Base-by-base conservation (phyloP, 2,113 vertebrate species). In the Pygathrix nemaeus region DNA sequence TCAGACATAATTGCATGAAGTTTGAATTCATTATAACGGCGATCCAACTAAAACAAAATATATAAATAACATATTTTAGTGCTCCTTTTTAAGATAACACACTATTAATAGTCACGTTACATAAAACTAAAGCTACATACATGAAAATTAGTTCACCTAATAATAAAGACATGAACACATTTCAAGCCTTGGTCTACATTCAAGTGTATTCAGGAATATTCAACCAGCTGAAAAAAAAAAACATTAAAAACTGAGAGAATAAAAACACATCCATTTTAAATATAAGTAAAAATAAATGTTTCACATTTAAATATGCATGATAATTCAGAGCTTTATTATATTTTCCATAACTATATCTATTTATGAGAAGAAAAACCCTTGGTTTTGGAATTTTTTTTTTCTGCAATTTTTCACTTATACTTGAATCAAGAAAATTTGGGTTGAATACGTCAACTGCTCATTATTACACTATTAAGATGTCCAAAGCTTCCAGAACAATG, bases 1-100 rank as follows among this genome's bases (percentile, higher is more conserved):
- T 99, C 99, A 35, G 99, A 99, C 99, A 99, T 99, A 98, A 99
- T 99, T 38, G 99, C 99, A 10, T 98, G 98, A 94, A 99, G 98
- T 95, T 99, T 99, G 98, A 99, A 99, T 97, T 99, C 99, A 98
- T 99, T 99, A 95, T 99, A 99, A 97, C 97, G 99, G 98, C 99
- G 99, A 98, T 99, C 99, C 98, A 99, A 95, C 99, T 99, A 94
- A 91, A 98, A 50, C 88, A 88, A 73, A 45, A 89, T 59, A 95
- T 32, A 98, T 75, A 97, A 90, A 96, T 79, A 61, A 96, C 88
- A 94, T 23, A 89, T 20, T 43, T 97, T 59, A 97, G 73, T 82
- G 82, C 43, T 96, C 38, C 40, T 78, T 96, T 93, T 68, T 21
- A 16, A 66, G 23, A 59, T 45, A 30, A 87, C 20, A 64, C 1